Evolutionary conservation across 1,140 invertebrate genomes (phyloP).

Genomic region (Trichonephila inaurata): DNA sequence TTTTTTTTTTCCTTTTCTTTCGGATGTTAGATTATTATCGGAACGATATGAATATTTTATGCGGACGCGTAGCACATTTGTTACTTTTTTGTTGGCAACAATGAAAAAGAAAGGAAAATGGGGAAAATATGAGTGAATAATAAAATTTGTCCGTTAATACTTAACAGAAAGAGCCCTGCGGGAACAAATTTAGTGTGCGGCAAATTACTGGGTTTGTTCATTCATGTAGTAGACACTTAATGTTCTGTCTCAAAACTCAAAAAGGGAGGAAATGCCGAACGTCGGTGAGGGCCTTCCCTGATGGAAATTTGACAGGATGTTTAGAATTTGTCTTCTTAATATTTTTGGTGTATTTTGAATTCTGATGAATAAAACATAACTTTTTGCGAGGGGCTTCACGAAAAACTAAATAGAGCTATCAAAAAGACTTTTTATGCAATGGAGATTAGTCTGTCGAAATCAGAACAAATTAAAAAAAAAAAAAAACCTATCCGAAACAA

Average conservation of each 20-base stretch:
- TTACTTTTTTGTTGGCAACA: too few species aligned
- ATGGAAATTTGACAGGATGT: conserved; percentile 8
- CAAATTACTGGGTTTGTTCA: conserved; percentile 22
- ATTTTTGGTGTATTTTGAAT: background rate
- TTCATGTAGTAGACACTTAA: background rate
- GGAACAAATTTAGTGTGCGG: background rate
- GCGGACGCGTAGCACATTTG: too few species aligned
- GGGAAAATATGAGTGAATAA: background rate
- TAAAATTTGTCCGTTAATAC: conserved; percentile 33
- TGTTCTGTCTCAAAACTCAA: background rate
- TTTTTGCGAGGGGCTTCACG: background rate
- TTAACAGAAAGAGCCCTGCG: background rate
- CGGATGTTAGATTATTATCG: too few species aligned
- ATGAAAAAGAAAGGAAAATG: background rate
- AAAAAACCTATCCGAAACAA: too few species aligned
- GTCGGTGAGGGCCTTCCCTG: background rate
- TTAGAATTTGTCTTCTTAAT: background rate
- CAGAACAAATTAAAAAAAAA: background rate
- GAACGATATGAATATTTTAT: too few species aligned
- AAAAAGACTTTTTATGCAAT: background rate
- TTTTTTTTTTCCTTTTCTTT: too few species aligned
- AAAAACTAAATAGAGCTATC: background rate
- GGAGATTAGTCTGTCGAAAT: background rate
- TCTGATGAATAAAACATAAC: conserved; percentile 29
- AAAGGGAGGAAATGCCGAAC: background rate